Base-by-base conservation (phyloP, 2,797 vertebrate species). In the Galaxias olidus region DNA sequence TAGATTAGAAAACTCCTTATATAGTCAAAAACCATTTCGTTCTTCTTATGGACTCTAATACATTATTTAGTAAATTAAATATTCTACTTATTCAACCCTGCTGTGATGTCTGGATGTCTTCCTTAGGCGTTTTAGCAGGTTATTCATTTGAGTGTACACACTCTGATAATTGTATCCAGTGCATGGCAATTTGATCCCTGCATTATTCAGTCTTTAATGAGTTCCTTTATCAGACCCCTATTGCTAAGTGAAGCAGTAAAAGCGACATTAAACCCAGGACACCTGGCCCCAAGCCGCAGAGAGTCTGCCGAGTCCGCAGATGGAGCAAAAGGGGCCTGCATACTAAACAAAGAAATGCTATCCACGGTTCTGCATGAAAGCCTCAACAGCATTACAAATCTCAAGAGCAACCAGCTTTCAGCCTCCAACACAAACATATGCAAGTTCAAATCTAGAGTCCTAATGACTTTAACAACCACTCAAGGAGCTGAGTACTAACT, bases 131-230 rank as follows among this genome's bases (percentile, higher is more conserved):
- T 69, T 75, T 19, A 58, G 72, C 53, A 69, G 60, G 50, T 58
- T 65, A 69, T 43, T 53, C 51, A 78, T 66, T 61, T 56, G 43
- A 55, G 46, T 71, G 69, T 67, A 14, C 77, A 69, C 52, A 67
- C 9, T 72, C 47, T 70, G 15, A 61, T 74, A 73, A 80, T 75
- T 50, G 61, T 67, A 55, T 59, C 74, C 42, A 65, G 65, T 61
- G 41, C 47, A 0, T 59, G 17, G 45, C 59, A 45, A 41, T 65
- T 71, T 61, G 74, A 73, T 82, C 12, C 63, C 74, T 69, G 44
- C 52, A 75, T 81, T 78, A 74, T 80, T 81, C 61, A 79, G 71
- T 75, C 55, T 71, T 68, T 49, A 66, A 66, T 58, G 30, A 15
- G 51, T 12, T 72, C 63, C 70, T 79, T 71, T 61, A 72, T 80